Evolutionary conservation across 2,888 invertebrate species (phyloP).

Genomic region (Cheilosia vulpina): DNA sequence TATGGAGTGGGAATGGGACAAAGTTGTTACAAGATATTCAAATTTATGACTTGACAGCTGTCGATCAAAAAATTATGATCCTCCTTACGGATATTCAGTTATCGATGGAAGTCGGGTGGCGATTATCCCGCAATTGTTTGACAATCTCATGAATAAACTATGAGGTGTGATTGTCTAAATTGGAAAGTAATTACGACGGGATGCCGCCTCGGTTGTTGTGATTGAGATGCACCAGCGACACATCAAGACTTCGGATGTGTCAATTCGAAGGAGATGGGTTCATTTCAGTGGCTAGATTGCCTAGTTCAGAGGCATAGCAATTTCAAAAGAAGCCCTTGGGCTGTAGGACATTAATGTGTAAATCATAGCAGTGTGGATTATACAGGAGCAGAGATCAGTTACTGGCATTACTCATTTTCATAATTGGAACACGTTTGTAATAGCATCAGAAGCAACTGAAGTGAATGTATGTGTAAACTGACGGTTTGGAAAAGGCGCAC

Average conservation of each 20-base stretch:
- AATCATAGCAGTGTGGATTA: not conserved
- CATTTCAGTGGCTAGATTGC: not conserved
- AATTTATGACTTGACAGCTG: conserved; percentile 75
- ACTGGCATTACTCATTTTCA: not conserved
- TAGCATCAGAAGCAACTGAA: not conserved
- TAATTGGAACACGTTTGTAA: not conserved
- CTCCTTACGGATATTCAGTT: conserved; percentile 5
- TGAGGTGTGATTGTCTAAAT: conserved; percentile 65
- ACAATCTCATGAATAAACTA: conserved; percentile 73
- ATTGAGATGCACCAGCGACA: not conserved
- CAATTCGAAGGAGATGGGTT: not conserved
- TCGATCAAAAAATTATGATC: conserved; percentile 74
- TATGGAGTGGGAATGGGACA: conserved; percentile 28
- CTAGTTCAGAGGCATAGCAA: not conserved
- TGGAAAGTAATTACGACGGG: conserved; percentile 66
- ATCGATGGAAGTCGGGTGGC: conserved; percentile 55
- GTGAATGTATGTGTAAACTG: too few species aligned
- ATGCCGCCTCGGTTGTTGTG: conserved; percentile 12
- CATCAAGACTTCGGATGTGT: not conserved
- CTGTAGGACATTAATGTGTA: not conserved
- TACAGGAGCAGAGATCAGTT: not conserved
- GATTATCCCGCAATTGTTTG: conserved; percentile 56
- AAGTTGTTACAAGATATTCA: conserved; percentile 72
- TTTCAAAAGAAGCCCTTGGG: not conserved
- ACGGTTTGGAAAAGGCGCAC: too few species aligned